These are phyloP conservation scores for Scelioninae gen. 1 DNA, from an alignment of 2,888 invertebrate genomes.

Conservation along the genomic window DNA sequence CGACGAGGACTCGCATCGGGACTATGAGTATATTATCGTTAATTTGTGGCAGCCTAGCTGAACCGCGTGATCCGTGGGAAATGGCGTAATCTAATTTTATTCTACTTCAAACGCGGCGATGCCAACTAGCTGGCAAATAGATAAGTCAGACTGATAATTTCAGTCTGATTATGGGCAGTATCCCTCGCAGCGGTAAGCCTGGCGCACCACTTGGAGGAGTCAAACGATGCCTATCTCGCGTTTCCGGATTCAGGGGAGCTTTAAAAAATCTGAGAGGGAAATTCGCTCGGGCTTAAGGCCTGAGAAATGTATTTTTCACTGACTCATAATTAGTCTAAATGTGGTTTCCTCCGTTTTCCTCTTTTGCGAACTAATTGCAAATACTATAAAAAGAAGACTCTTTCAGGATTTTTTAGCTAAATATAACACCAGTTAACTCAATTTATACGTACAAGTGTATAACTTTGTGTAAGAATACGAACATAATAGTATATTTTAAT, in stretches of 20 bases:
- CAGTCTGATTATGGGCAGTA: slow-evolving; percentile 66
- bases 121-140: slow-evolving; percentile 66
- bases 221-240: slow-evolving; percentile 52
- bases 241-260: slow-evolving; percentile 61
- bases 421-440: too few species aligned
- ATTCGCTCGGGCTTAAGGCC: slow-evolving; percentile 49
- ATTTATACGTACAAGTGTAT: too few species aligned
- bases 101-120: slow-evolving; percentile 65
- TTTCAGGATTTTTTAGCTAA: too few species aligned
- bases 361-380: not conserved
- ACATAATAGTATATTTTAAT: too few species aligned
- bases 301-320: slow-evolving; percentile 57
- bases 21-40: slow-evolving; percentile 49
- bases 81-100: slow-evolving; percentile 68
- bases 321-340: slow-evolving; percentile 13
- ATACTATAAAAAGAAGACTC: too few species aligned
- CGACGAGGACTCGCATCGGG: not conserved
- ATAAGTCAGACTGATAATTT: slow-evolving; percentile 68
- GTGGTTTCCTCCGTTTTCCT: not conserved
- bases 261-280: slow-evolving; percentile 45
- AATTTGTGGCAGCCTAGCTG: slow-evolving; percentile 28
- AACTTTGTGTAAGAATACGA: too few species aligned
- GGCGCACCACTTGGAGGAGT: slow-evolving; percentile 54
- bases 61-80: slow-evolving; percentile 66
- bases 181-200: slow-evolving; percentile 64